Percentiles rank a stretch among this genome's conserved stretches.
phyloP scores from a whole-genome alignment of 2,888 invertebrate species.

The Seira sanloemensis region DNA sequence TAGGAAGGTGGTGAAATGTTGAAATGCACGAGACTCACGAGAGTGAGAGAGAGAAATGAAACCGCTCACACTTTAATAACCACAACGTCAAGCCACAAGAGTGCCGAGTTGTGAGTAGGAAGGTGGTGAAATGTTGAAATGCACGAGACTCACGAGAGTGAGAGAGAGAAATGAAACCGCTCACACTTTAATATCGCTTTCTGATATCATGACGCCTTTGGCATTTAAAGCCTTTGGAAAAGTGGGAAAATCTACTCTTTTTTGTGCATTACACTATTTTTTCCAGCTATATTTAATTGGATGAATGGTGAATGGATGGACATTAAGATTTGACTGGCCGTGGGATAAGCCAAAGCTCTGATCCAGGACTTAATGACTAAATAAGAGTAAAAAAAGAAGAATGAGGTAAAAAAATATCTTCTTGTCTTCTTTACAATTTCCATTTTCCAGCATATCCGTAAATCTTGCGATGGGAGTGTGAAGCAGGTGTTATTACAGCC shows the following conservation, averaged over 20 bases:
- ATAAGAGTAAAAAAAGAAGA: background rate
- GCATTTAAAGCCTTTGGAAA: too few relatives aligned
- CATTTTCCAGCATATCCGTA: background rate
- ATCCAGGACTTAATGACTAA: constrained; percentile 4
- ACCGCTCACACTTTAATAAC: constrained; percentile 35
- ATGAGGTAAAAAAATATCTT: background rate
- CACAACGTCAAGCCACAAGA: too few relatives aligned
- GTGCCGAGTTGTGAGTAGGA: background rate
- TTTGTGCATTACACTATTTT: background rate
- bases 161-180: constrained; percentile 35
- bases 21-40: constrained; percentile 35
- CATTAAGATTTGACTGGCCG: constrained; percentile 2
- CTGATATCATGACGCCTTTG: constrained; percentile 43
- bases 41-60: constrained; percentile 24
- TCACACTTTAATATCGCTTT: constrained; percentile 17
- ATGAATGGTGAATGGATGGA: constrained; percentile 36
- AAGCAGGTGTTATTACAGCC: constrained; percentile 14
- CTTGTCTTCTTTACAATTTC: background rate
- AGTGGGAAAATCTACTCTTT: too few relatives aligned
- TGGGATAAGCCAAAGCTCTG: background rate
- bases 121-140: constrained; percentile 46
- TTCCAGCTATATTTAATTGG: constrained; percentile 42
- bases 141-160: constrained; percentile 39
- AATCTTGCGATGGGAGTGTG: background rate
- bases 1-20: constrained; percentile 37